Percentiles rank a stretch among this genome's conserved stretches.
These are phyloP conservation scores for Penaeus chinensis DNA, from an alignment of 1,140 invertebrate species.

Conservation along the genomic window DNA sequence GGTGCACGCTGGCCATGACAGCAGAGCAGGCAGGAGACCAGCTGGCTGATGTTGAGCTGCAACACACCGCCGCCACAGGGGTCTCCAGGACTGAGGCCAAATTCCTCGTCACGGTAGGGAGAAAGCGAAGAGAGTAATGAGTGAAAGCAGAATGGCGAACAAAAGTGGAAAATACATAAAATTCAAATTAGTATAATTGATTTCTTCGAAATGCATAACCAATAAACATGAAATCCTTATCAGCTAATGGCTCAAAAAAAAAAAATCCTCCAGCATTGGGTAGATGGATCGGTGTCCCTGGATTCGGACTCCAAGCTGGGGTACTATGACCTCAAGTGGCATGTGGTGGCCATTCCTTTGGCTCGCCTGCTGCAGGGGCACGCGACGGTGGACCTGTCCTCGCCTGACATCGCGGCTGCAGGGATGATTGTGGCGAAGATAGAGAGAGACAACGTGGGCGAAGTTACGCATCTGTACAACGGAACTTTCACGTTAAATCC, in stretches of 20 bases:
- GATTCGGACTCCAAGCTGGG: conserved; percentile 35
- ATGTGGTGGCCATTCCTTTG: neutral
- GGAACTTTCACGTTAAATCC: conserved; percentile 45
- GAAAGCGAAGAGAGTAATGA: too few relatives aligned
- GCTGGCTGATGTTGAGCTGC: conserved; percentile 34
- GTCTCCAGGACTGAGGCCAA: conserved; percentile 45
- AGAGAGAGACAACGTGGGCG: neutral
- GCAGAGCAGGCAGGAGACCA: conserved; percentile 37
- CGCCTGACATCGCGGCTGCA: conserved; percentile 8
- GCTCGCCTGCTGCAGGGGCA: conserved; percentile 6
- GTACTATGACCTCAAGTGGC: conserved; percentile 33
- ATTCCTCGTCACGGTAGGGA: conserved; percentile 33
- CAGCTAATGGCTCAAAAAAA: neutral
- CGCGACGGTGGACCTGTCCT: conserved; percentile 8
- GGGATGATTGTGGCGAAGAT: conserved; percentile 33
- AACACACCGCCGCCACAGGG: conserved; percentile 33
- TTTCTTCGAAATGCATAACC: too few relatives aligned
- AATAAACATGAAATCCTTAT: too few relatives aligned
- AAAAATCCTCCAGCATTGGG: conserved; percentile 18
- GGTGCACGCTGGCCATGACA: conserved; percentile 27
- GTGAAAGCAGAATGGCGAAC: too few relatives aligned
- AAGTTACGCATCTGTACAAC: conserved; percentile 42
- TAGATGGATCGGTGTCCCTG: conserved; percentile 27
- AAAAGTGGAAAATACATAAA: too few relatives aligned
- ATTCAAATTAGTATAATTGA: too few relatives aligned